phyloP scores from a whole-genome alignment of 2,888 invertebrate genomes.

The Unio pictorum region DNA sequence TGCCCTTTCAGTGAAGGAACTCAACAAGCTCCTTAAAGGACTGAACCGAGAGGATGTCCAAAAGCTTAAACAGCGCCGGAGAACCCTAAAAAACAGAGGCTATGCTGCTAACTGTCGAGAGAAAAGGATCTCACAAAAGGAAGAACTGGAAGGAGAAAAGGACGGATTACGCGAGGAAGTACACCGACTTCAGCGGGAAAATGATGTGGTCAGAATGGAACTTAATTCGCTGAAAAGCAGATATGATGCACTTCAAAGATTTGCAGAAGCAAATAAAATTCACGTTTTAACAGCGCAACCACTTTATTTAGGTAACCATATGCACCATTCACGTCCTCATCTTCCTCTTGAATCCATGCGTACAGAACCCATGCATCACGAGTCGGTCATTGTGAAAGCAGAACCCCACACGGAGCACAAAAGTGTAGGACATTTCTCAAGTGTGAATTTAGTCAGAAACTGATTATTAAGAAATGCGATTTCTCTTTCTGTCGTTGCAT shows the following conservation, averaged over 20 bases:
- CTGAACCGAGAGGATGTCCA: conserved; percentile 90
- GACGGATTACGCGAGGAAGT: conserved; percentile 87
- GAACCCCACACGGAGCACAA: conserved; percentile 43
- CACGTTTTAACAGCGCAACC: conserved; percentile 45
- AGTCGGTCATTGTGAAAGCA: conserved; percentile 44
- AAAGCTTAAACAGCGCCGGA: conserved; percentile 93
- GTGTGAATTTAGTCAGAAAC: too few species aligned
- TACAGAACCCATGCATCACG: conserved; percentile 39
- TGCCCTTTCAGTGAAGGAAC: conserved; percentile 90
- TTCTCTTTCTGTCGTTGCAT: too few species aligned
- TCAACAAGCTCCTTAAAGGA: conserved; percentile 90
- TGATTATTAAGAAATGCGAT: too few species aligned
- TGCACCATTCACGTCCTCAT: conserved; percentile 15
- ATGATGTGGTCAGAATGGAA: conserved; percentile 83
- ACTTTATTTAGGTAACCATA: conserved; percentile 31
- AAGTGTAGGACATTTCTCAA: neutral
- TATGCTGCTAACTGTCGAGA: conserved; percentile 92
- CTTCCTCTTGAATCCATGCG: conserved; percentile 25
- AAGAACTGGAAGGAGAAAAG: conserved; percentile 91
- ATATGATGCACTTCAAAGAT: conserved; percentile 88
- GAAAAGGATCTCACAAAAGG: conserved; percentile 94
- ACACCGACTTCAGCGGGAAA: conserved; percentile 85
- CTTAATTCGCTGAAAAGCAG: conserved; percentile 83
- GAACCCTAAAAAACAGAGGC: conserved; percentile 96
- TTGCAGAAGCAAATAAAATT: conserved; percentile 76